Percentiles rank a stretch among this genome's conserved stretches.
Evolutionary conservation across 2,797 vertebrate species (phyloP).

Genomic region (Hybognathus amarus): DNA sequence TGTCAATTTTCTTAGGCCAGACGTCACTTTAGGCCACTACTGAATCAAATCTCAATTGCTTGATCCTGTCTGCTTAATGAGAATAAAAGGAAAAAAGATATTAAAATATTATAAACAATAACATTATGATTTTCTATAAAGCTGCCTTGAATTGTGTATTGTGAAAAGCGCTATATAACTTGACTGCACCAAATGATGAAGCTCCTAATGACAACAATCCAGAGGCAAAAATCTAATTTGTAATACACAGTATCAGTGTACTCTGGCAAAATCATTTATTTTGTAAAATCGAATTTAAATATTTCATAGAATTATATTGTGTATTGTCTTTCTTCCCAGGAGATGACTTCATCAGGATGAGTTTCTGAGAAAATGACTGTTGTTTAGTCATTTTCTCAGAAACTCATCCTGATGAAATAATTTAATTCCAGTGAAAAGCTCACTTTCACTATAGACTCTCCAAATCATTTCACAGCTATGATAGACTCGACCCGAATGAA

Average conservation of each 20-base stretch:
- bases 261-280: neutral
- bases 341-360: too few relatives aligned
- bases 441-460: neutral
- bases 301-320: neutral
- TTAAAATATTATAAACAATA: neutral
- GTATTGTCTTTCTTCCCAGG: too few relatives aligned
- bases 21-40: neutral
- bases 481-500: rapidly evolving
- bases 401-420: neutral
- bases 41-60: neutral
- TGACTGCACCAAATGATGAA: too few relatives aligned
- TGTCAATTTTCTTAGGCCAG: too few relatives aligned
- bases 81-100: neutral
- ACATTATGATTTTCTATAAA: neutral
- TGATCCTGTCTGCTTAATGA: neutral
- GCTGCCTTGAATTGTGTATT: neutral
- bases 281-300: neutral
- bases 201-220: too few relatives aligned
- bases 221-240: too few relatives aligned
- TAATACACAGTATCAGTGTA: too few relatives aligned
- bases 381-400: neutral
- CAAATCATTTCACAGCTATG: too few relatives aligned
- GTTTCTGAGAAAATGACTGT: too few relatives aligned
- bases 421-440: neutral
- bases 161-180: neutral